Percentiles rank a stretch among this genome's conserved stretches.
Evolutionary conservation across 2,797 vertebrate species (phyloP).

Genomic region (Cossypha caffra): DNA sequence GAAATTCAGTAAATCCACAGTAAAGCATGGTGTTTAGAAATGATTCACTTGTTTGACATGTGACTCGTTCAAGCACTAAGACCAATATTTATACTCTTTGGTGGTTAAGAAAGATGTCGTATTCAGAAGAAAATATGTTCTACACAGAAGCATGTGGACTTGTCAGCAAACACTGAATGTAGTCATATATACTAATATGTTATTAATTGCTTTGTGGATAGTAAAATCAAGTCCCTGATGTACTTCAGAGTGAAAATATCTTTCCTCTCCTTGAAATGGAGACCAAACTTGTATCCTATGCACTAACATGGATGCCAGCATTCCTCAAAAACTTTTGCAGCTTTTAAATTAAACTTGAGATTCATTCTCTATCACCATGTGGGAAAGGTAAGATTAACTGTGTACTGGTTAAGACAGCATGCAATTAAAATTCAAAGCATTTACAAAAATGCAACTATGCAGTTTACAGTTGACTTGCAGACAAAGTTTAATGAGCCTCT

Average conservation of each 20-base stretch:
- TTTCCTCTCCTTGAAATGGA: not conserved
- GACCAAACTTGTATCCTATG: not conserved
- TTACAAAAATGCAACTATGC: conserved; percentile 17
- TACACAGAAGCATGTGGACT: conserved; percentile 12
- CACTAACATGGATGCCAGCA: not conserved
- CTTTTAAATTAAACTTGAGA: not conserved
- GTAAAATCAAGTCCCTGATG: not conserved
- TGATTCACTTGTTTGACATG: not conserved
- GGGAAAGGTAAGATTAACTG: not conserved
- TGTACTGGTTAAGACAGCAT: not conserved
- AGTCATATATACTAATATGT: not conserved
- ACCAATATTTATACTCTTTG: conserved; percentile 28
- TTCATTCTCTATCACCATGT: not conserved
- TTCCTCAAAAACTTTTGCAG: not conserved
- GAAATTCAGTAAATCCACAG: not conserved
- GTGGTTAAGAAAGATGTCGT: conserved; percentile 21
- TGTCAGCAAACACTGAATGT: conserved; percentile 31
- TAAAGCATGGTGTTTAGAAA: not conserved
- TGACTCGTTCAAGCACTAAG: not conserved
- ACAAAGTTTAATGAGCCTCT: conserved; percentile 35
- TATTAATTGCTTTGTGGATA: conserved; percentile 25
- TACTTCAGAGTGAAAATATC: not conserved
- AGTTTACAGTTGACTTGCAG: conserved; percentile 11
- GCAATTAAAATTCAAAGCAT: conserved; percentile 37
- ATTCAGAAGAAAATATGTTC: conserved; percentile 22